phyloP scores from a whole-genome alignment of 2,113 vertebrate genomes.

The Ageneiosus marmoratus region DNA sequence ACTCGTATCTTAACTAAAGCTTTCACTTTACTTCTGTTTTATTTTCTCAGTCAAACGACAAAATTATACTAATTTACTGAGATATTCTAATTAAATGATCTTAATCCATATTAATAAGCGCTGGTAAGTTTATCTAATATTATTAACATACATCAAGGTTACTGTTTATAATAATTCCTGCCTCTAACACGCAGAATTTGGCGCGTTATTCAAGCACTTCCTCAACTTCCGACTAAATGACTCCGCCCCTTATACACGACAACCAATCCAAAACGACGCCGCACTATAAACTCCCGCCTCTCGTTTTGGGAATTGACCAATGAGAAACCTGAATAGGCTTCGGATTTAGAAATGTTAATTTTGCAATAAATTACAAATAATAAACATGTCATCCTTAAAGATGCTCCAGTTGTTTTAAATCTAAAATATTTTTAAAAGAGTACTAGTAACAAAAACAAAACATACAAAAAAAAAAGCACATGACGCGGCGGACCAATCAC shows the following conservation, averaged over 20 bases:
- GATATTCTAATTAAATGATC: not conserved
- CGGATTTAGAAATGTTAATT: not conserved
- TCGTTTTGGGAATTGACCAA: not conserved
- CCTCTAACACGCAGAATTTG: constrained; percentile 44
- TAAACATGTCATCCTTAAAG: not conserved
- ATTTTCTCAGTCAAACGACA: not conserved
- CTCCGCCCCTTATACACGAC: not conserved
- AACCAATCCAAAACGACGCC: constrained; percentile 2
- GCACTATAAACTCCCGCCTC: not conserved
- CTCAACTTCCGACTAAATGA: constrained; percentile 25
- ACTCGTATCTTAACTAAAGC: too few species aligned
- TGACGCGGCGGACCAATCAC: too few species aligned
- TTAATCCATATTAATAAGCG: not conserved
- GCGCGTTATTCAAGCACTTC: constrained; percentile 50
- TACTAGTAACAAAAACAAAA: not conserved
- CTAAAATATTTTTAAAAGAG: not conserved
- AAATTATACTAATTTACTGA: too few species aligned
- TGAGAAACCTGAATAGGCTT: not conserved
- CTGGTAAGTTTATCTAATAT: too few species aligned
- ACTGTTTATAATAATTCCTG: not conserved
- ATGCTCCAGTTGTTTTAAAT: not conserved
- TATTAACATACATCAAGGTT: not conserved
- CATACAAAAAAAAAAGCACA: too few species aligned
- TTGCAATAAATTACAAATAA: not conserved
- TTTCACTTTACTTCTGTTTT: not conserved